Evolutionary conservation across 30 jellyfish, hydroid and myxozoan species (phyloP), one percentile per base, ranked within the genome.

Genomic region (Pelagia noctiluca): DNA sequence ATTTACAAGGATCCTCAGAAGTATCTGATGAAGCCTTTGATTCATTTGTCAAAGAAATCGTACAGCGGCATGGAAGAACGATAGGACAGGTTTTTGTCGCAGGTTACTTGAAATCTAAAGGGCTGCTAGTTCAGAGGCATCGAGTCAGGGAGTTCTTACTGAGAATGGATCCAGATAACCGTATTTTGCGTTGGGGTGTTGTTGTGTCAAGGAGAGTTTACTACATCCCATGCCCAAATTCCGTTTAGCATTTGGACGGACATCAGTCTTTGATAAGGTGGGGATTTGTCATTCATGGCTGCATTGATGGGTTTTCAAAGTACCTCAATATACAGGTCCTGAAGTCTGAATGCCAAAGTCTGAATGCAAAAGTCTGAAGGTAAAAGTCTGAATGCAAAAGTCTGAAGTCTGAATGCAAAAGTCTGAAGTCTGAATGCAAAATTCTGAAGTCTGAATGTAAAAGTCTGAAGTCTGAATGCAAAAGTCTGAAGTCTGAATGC

Each of bases 261-360:
- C 57, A 42, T 42, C 57, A 42, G 8, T 42, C 57, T 42, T 42
- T 42, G 57, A 42, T 57, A 19, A 57, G 78, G 61, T 65, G 46
- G 66, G 38, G 69, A 13, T 25, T 77, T 34, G 81, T 77, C 13
- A 53, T 77, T 25, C 89, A 77, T 77, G 89, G 89, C 25, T 19
- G 69, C 26, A 61, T 77, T 57, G 89, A 77, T 77, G 69, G 89
- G 38, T 54, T 4, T 34, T 8, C 26, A 52, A 8, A 52, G 12
- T 52, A 19, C 16, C 12, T 52, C 68, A 52, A 19, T 19, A 19
- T 3, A 30, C 21, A 42, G 57, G 68, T 52, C 28, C 68, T 52
- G 68, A 52, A 52, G 68, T 52, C 68, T 52, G 68, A 52, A 52
- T 52, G 68, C 26, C 16, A 52, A 52, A 52, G 68, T 52, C 68